Conservation (phyloP, 1,140 invertebrate genomes). For the Drosophila teissieri region DNA sequence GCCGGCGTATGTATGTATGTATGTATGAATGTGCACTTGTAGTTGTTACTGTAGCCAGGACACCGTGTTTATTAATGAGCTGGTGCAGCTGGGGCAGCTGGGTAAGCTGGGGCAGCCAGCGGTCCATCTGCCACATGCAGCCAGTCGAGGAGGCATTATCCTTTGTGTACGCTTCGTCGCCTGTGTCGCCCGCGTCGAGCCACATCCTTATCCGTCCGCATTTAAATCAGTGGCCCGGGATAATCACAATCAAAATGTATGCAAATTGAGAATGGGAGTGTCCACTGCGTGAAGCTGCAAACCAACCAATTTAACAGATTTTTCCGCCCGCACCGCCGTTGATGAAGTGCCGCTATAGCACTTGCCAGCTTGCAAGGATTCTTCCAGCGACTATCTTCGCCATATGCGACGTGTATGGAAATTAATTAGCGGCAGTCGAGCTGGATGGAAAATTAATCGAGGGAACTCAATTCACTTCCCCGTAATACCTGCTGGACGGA, state of each 20-base stretch:
- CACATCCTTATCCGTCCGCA: conserved; percentile 47
- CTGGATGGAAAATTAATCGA: conserved; percentile 52
- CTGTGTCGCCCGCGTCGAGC: background rate
- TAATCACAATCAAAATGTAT: conserved; percentile 79
- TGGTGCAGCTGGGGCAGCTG: conserved; percentile 42
- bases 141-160: conserved; percentile 6
- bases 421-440: conserved; percentile 71
- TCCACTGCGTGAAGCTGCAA: conserved; percentile 39
- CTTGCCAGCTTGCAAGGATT: conserved; percentile 9
- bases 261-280: conserved; percentile 64
- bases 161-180: conserved; percentile 19
- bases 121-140: conserved; percentile 63
- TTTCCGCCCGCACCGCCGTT: conserved; percentile 25
- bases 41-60: conserved; percentile 22
- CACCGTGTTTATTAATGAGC: conserved; percentile 73
- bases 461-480: conserved; percentile 49
- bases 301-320: conserved; percentile 77
- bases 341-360: conserved; percentile 44
- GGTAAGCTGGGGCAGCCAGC: conserved; percentile 47
- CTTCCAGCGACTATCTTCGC: conserved; percentile 11
- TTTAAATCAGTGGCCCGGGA: conserved; percentile 74
- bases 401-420: conserved; percentile 36
- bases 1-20: background rate
- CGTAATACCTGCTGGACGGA: conserved; percentile 12
- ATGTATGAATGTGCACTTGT: background rate